phyloP scores from a whole-genome alignment of 2,113 vertebrate species.

The Syngnathus floridae region DNA sequence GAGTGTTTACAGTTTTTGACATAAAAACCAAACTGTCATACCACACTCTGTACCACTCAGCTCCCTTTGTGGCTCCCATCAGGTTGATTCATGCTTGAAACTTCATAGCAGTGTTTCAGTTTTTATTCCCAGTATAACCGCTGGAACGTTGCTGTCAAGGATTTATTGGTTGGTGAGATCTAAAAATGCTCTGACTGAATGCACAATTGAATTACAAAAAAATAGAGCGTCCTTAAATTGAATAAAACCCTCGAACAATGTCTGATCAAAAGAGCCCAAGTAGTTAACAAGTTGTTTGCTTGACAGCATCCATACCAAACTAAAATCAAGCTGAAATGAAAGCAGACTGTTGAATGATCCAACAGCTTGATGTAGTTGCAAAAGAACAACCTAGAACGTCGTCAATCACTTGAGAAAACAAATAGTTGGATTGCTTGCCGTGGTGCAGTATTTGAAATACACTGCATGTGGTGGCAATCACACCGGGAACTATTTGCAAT shows the following conservation, averaged over 20 bases:
- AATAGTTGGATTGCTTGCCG: constrained; percentile 51
- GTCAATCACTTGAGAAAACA: constrained; percentile 58
- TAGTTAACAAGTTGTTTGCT: constrained; percentile 6
- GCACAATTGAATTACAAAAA: background rate
- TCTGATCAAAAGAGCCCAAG: constrained; percentile 12
- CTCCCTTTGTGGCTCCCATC: background rate
- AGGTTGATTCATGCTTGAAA: background rate
- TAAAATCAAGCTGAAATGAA: constrained; percentile 10
- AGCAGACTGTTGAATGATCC: constrained; percentile 25
- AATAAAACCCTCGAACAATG: background rate
- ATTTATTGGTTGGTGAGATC: background rate
- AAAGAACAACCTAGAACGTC: constrained; percentile 33
- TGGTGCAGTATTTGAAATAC: constrained; percentile 25
- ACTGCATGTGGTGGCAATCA: constrained; percentile 16
- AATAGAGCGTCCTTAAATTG: background rate
- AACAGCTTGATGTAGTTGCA: constrained; percentile 39
- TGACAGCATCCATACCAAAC: constrained; percentile 11
- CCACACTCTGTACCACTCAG: constrained; percentile 1
- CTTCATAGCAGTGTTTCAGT: background rate
- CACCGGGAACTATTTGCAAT: constrained; percentile 8
- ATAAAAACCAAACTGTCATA: constrained; percentile 34
- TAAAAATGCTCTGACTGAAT: background rate
- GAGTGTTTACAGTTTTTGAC: constrained; percentile 12
- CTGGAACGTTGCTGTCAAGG: background rate
- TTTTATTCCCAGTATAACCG: background rate